These are phyloP conservation scores for Zeuzera pyrina DNA, from an alignment of 2,888 invertebrate species.

Conservation along the genomic window DNA sequence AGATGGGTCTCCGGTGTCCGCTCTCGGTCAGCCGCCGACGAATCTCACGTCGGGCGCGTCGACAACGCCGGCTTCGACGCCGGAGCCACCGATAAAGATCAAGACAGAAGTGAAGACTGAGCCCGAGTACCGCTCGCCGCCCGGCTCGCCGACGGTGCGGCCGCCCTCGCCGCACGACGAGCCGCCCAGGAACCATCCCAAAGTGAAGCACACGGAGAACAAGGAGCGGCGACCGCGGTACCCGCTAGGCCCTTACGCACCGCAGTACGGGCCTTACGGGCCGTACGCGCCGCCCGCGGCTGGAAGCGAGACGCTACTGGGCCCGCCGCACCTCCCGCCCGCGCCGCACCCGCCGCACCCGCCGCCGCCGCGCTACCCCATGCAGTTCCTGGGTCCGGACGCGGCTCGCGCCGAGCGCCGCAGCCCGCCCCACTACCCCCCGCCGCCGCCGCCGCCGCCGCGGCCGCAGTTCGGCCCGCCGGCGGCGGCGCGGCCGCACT, in stretches of 20 bases:
- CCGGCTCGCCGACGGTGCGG: conserved; percentile 32
- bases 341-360: background rate
- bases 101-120: conserved; percentile 65
- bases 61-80: too few species aligned
- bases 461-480: conserved; percentile 17
- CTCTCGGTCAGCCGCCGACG: too few species aligned
- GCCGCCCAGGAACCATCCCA: conserved; percentile 45
- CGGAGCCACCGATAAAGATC: conserved; percentile 40
- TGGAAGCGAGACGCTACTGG: conserved; percentile 9
- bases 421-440: background rate
- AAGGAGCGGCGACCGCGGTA: conserved; percentile 53
- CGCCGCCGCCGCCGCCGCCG: background rate
- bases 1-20: too few species aligned
- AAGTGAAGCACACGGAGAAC: conserved; percentile 61
- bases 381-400: background rate
- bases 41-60: too few species aligned
- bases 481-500: conserved; percentile 18
- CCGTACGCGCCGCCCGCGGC: conserved; percentile 45
- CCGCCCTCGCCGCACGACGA: conserved; percentile 34
- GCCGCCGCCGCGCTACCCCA: background rate
- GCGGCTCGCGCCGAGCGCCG: background rate
- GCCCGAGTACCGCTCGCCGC: conserved; percentile 54
- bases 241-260: conserved; percentile 65
- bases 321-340: conserved; percentile 4
- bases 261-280: conserved; percentile 58